Evolutionary conservation across 2,113 vertebrate genomes (phyloP), one percentile per base, ranked within the genome.

Genomic region (Dunckerocampus dactyliophorus): DNA sequence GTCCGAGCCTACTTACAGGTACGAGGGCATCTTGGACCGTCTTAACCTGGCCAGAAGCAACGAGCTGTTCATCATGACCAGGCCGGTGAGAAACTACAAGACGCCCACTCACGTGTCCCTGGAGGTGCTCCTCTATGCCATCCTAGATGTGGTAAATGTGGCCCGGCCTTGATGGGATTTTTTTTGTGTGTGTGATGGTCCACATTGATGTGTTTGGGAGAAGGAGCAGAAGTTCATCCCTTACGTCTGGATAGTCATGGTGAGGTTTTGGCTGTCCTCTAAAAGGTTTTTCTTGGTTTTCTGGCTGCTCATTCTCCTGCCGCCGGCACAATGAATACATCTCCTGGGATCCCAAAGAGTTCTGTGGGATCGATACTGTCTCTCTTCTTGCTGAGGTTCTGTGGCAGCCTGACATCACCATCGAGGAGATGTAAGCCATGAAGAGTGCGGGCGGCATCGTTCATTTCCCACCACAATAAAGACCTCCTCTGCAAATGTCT

Each of bases 221-320:
- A 80, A 82, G 62, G 81, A 87, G 1, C 87, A 88, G 55, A 88
- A 69, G 46, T 85, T 87, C 31, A 81, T 81, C 24, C 80, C 80
- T 15, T 84, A 77, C 22, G 62, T 82, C 55, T 82, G 75, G 82
- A 78, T 71, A 0, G 52, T 64, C 28, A 62, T 39, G 48, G 87
- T 87, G 62, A 82, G 3, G 82, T 76, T 72, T 16, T 50, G 17
- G 15, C 37, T 47, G 17, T 12, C 14, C 37, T 21, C 21, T 53
- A 10, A 53, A 31, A 28, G 15, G 1, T 8, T 55, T 39, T 42
- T 42, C n/a, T 1, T 13, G 10, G 4, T 20, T 37, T 39, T 21
- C 19, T 50, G 19, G n/a, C 48, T 3, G 3, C 48, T 48, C 0
- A 39, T 39, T 39, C 37, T 39, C 37, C 10, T 9, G 7, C 37